These are phyloP conservation scores for Pterocles orientalis DNA, from an alignment of 2,113 vertebrate species.

Conservation along the genomic window DNA sequence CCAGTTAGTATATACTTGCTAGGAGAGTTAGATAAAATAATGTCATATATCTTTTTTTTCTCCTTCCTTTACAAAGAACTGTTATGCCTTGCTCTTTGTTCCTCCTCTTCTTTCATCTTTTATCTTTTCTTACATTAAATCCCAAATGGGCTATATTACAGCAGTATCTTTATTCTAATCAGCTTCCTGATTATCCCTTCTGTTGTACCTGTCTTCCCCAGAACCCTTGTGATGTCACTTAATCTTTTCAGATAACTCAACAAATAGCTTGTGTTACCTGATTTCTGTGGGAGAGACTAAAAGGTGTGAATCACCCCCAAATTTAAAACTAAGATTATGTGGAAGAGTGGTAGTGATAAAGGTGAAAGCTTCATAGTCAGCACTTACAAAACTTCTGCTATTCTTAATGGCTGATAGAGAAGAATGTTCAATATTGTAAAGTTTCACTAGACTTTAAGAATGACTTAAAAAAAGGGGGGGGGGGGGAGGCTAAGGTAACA, in stretches of 20 bases:
- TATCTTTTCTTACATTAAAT: constrained; percentile 35
- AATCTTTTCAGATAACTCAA: constrained; percentile 15
- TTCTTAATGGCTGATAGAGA: not conserved
- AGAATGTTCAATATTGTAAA: not conserved
- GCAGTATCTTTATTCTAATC: constrained; percentile 31
- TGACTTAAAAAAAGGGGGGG: not conserved
- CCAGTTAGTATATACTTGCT: not conserved
- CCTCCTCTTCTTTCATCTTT: constrained; percentile 28
- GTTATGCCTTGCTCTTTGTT: constrained; percentile 40
- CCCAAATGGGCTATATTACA: constrained; percentile 1
- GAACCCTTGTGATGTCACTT: not conserved
- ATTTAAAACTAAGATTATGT: not conserved
- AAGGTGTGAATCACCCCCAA: not conserved
- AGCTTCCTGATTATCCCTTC: not conserved
- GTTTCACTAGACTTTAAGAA: not conserved
- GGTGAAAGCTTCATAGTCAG: not conserved
- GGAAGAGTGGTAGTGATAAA: not conserved
- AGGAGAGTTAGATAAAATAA: not conserved
- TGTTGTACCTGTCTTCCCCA: not conserved
- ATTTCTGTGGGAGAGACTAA: not conserved
- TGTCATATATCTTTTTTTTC: not conserved
- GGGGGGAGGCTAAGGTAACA: not conserved
- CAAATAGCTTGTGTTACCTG: constrained; percentile 24
- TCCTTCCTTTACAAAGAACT: not conserved
- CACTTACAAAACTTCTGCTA: not conserved